Percentiles rank a stretch among this genome's conserved stretches.
phyloP scores from a whole-genome alignment of 2,797 vertebrate species.

The Phataginus tricuspis region DNA sequence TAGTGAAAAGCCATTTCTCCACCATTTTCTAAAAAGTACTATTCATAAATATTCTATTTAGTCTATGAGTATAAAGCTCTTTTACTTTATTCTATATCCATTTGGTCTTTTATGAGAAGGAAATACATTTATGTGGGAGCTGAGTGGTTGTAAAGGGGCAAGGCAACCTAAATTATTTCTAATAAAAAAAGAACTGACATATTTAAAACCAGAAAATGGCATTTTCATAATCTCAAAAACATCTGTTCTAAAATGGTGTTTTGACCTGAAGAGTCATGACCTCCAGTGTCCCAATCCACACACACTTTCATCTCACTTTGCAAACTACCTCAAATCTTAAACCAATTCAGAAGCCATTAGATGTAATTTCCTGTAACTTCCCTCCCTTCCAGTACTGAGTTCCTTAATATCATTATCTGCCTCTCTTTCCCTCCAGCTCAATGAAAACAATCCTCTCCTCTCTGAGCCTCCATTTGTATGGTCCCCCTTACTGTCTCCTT shows the following conservation, averaged over 20 bases:
- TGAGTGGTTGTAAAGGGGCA: slow-evolving; percentile 9
- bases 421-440: not conserved
- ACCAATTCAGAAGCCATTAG: not conserved
- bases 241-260: slow-evolving; percentile 9
- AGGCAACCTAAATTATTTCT: slow-evolving; percentile 21
- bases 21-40: slow-evolving; percentile 60
- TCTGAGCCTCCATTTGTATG: not conserved
- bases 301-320: not conserved
- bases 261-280: not conserved
- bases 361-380: not conserved
- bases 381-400: not conserved
- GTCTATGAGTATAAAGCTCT: slow-evolving; percentile 4
- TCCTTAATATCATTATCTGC: not conserved
- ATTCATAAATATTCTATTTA: slow-evolving; percentile 71
- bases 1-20: slow-evolving; percentile 48
- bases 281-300: not conserved
- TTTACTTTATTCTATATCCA: slow-evolving; percentile 19
- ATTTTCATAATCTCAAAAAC: slow-evolving; percentile 40
- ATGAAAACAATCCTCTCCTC: not conserved
- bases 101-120: slow-evolving; percentile 49
- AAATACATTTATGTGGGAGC: not conserved
- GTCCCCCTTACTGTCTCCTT: too few relatives aligned
- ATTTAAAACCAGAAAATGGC: slow-evolving; percentile 18
- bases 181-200: slow-evolving; percentile 15
- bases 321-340: not conserved